These are phyloP conservation scores for Andricus quercusramuli DNA, from an alignment of 2,888 invertebrate species.

Conservation along the genomic window DNA sequence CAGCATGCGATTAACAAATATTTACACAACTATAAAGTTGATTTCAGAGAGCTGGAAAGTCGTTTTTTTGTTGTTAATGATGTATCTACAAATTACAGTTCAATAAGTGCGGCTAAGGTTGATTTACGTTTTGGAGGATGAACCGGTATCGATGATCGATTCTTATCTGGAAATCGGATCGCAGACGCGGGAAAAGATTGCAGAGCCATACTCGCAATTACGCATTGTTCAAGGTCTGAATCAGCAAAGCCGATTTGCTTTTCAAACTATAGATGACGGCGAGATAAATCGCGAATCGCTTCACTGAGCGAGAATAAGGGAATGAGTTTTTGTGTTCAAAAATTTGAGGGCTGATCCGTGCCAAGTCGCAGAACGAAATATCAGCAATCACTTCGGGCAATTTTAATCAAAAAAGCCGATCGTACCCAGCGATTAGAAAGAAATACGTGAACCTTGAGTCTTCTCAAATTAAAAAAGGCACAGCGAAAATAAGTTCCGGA, in stretches of 20 bases:
- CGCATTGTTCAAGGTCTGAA: conserved; percentile 26
- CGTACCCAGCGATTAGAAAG: conserved; percentile 18
- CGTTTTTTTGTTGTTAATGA: not conserved
- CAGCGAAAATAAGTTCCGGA: not conserved
- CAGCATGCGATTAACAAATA: too few relatives aligned
- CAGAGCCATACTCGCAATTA: conserved; percentile 1
- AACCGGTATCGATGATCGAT: conserved; percentile 28
- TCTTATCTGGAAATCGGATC: conserved; percentile 20
- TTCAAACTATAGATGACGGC: conserved; percentile 24
- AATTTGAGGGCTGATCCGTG: not conserved
- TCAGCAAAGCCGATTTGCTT: not conserved
- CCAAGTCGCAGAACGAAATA: conserved; percentile 1
- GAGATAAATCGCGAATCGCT: conserved; percentile 23
- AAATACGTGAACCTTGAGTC: conserved; percentile 4
- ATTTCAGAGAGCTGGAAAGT: not conserved
- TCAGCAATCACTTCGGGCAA: conserved; percentile 10
- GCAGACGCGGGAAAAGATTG: not conserved
- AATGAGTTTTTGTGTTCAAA: conserved; percentile 6
- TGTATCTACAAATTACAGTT: not conserved
- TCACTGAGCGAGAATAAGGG: conserved; percentile 27
- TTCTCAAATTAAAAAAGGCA: conserved; percentile 17
- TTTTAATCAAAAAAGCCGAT: conserved; percentile 33
- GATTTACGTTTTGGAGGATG: not conserved
- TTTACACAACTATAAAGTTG: too few relatives aligned
- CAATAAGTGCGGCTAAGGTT: not conserved